Base-by-base conservation (phyloP, 2,888 invertebrate species). In the Hermaeophaga mercurialis region DNA sequence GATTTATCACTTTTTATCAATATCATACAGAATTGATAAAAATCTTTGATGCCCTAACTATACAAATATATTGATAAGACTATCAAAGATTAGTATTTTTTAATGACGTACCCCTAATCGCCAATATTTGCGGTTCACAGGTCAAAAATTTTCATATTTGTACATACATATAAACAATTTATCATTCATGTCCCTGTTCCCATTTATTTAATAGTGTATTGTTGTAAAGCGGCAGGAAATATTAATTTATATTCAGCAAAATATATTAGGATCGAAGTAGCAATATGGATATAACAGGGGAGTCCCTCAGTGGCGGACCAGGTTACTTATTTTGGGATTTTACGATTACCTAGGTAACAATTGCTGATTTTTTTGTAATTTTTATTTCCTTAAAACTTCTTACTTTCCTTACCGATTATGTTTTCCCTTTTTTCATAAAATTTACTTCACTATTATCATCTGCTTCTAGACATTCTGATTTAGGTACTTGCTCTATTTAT, bases 241-340 rank as follows among this genome's bases (percentile, higher is more conserved):
- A 48, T 48, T 17, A 38, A 48, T 48, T 38, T 48, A 48, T 28
- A 28, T 28, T 17, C 22, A 34, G 15, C 47, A 34, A 24, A 26
- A 48, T 38, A 22, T 12, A 38, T 14, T 15, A 7, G 33, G 19
- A 19, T 46, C 19, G n/a, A n/a, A n/a, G n/a, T n/a, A n/a, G n/a
- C n/a, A n/a, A 34, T 34, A 34, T 46, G 24, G 5, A 36, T 15
- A 28, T 28, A 34, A 4, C 8, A 1, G 34, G 9, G 3, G 3
- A 3, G 9, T 31, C 31, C 9, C 3, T 11, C 11, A n/a, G 31
- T 8, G n/a, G 31, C 9, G 9, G 5, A 31, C 11, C 3, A 8
- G 9, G 31, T n/a, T n/a, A n/a, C n/a, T n/a, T n/a, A n/a, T n/a
- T n/a, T n/a, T n/a, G n/a, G n/a, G n/a, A n/a, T n/a, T n/a, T n/a